Base-by-base conservation (phyloP, 2,797 vertebrate species). In the Steatocranus sp. region DNA sequence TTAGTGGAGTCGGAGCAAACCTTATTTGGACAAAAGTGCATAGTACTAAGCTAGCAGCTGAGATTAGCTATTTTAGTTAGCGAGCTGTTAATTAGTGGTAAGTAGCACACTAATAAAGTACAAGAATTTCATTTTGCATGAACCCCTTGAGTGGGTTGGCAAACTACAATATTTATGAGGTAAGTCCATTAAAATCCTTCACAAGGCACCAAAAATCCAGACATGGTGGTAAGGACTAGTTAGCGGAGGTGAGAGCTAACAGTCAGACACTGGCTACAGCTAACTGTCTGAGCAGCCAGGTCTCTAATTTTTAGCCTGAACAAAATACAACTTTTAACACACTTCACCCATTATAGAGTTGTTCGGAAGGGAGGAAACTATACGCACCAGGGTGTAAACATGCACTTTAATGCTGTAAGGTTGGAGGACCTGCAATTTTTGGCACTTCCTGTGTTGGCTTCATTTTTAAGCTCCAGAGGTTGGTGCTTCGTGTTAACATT, bases 171-270 rank as follows among this genome's bases (percentile, higher is more conserved):
- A 68, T 11, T 68, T 43, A 41, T 43, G 14, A 43, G 8, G 20
- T 43, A 43, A 43, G 63, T 68, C 15, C 15, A 27, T 18, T 70
- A 2, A 70, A 46, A 70, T 27, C 38, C 5, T 17, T 15, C 1
- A 43, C 15, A 27, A 17, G 0, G 20, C 15, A 18, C 66, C 9
- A 25, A 43, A 25, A 70, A 15, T 25, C 8, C 20, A 11, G 23
- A 43, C 1, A 70, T 1, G 23, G 38, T 46, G 23, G 38, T 18
- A 11, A 46, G 38, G 63, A 43, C 0, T 25, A 43, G 38, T 70
- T 70, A 27, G 23, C 9, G 2, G 23, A 70, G 38, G 38, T 43
- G 20, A 70, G 63, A 17, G 38, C 63, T 27, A 15, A 43, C 38
- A 43, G 23, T 0, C 0, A 43, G 20, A 20, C 20, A 17, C 14